phyloP scores from a whole-genome alignment of 2,113 vertebrate genomes.

The Gavia stellata region DNA sequence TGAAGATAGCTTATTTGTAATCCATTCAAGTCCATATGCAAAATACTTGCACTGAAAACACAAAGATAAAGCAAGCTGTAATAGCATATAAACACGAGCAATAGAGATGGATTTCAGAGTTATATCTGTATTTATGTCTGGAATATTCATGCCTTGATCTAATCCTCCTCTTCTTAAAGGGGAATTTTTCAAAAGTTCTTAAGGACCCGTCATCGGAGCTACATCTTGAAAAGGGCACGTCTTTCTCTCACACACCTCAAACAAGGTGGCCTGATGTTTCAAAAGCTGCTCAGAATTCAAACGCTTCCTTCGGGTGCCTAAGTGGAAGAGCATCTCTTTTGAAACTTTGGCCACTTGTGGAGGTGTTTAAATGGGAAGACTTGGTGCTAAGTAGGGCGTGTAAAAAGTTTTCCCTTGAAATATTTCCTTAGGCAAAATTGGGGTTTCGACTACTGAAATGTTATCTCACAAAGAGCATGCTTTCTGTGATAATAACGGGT shows the following conservation, averaged over 20 bases:
- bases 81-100: background rate
- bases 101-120: background rate
- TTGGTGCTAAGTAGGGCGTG: conserved; percentile 37
- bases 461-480: conserved; percentile 13
- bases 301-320: conserved; percentile 11
- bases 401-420: conserved; percentile 57
- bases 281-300: conserved; percentile 62
- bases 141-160: conserved; percentile 57
- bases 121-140: conserved; percentile 18
- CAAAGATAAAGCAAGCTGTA: background rate
- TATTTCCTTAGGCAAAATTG: conserved; percentile 51
- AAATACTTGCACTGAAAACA: background rate
- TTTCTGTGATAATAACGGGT: conserved; percentile 29
- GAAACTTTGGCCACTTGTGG: conserved; percentile 60
- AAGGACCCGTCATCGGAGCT: background rate
- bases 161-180: conserved; percentile 27
- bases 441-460: conserved; percentile 42
- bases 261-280: conserved; percentile 62
- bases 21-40: background rate
- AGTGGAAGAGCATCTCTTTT: conserved; percentile 58
- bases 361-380: conserved; percentile 53
- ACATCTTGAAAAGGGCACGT: conserved; percentile 40
- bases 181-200: conserved; percentile 46
- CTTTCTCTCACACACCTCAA: conserved; percentile 48
- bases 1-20: background rate